Evolutionary conservation across 2,888 invertebrate species (phyloP).

Genomic region (Caenorhabditis doughertyi): DNA sequence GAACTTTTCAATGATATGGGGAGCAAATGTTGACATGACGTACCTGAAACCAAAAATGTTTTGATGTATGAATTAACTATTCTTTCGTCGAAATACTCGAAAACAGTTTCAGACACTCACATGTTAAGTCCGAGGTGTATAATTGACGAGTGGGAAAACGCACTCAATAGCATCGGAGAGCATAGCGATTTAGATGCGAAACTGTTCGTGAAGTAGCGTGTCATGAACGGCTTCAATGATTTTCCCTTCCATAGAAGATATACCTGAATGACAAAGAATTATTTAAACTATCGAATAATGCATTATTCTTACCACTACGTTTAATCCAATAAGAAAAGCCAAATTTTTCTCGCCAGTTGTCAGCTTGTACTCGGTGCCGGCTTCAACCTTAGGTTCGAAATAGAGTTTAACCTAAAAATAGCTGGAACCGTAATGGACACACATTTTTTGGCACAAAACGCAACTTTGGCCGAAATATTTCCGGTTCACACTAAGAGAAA

Average conservation of each 20-base stretch:
- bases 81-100: no score
- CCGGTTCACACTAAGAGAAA: background rate
- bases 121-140: conserved; percentile 94
- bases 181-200: conserved; percentile 86
- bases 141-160: conserved; percentile 93
- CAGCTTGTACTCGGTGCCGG: conserved; percentile 54
- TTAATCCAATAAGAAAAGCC: conserved; percentile 57
- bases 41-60: conserved; percentile 47
- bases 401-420: conserved; percentile 57
- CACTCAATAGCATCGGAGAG: conserved; percentile 93
- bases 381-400: conserved; percentile 59
- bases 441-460: conserved; percentile 31
- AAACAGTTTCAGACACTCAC: no score
- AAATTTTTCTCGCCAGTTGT: conserved; percentile 71
- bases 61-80: background rate
- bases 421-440: background rate
- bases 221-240: conserved; percentile 74
- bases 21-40: conserved; percentile 57
- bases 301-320: conserved; percentile 55
- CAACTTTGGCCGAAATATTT: conserved; percentile 28
- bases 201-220: conserved; percentile 80
- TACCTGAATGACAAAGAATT: conserved; percentile 44
- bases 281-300: background rate
- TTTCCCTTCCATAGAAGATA: conserved; percentile 76
- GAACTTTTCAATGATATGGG: conserved; percentile 70